Evolutionary conservation across 1,140 invertebrate species (phyloP), one percentile per base, ranked within the genome.

Genomic region (Trachymyrmex septentrionalis): DNA sequence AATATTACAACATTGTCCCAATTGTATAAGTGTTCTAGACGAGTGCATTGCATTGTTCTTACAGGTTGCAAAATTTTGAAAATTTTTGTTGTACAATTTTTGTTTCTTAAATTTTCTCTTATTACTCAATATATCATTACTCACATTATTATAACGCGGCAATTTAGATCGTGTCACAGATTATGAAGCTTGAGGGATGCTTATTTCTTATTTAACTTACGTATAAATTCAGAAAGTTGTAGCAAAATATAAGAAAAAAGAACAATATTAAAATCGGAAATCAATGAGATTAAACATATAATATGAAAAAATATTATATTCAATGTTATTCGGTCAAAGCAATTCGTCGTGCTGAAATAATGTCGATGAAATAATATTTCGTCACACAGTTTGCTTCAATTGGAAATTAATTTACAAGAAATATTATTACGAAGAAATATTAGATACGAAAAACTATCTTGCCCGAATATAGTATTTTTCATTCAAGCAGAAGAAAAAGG

Each of bases 181-280:
- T 61, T 14, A 34, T 55, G 80, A 75, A 73, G 80, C 69, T 84
- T 73, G 69, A 75, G 55, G 69, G 57, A 24, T 34, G 3, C 3
- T 27, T 21, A 27, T 57, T 44, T 59, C 21, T 71, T 27, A 16
- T 59, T 44, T 59, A 57, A 57, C 16, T 82, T 59, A 44, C 10
- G 16, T 67, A 27, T 38, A 57, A 48, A 27, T 50, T 50, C 14
- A 21, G n/a, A 50, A 59, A 14, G 2, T 50, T 5, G 14, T 12
- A 10, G 2, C 59, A 16, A 44, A 50, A 64, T 50, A 34, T 50
- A 24, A 63, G 12, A 50, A 16, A 50, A 50, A 50, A 4, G 3
- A 44, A 44, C 38, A 44, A 44, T 44, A 44, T 38, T 44, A 44
- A 38, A 38, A 38, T 9, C 12, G 38, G 12, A 12, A 44, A 44